Evolutionary conservation across 1,140 invertebrate species (phyloP), one percentile per base, ranked within the genome.

Genomic region (Globodera ellingtonae): DNA sequence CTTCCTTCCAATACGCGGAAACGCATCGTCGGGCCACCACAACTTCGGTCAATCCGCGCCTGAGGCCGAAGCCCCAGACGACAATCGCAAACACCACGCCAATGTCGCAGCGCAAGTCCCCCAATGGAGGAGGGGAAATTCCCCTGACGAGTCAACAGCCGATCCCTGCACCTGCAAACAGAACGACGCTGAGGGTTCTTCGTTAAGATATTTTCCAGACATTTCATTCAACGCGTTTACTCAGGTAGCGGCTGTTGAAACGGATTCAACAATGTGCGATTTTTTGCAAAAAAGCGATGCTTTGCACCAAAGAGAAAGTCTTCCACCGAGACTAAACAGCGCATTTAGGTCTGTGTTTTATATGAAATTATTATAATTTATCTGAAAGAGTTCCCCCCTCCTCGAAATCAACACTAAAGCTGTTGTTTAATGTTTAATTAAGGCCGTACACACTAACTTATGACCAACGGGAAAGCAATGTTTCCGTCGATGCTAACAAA

Each of bases 21-120:
- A 67, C 21, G 21, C 62, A 44, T 52, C 86, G 48, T 35, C 47
- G 56, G 6, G 74, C 75, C 13, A 69, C 74, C 18, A 87, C 88
- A 44, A 88, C 87, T 6, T 88, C 88, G 10, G 88, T 88, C 10
- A 89, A 89, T 80, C 87, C 87, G 13, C 86, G 87, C 18, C 83
- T 88, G 44, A 79, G 87, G 59, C 87, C 87, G 15, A 88, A 88
- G 75, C 79, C 87, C n/a, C 75, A 77, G 66, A 67, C 72, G 4
- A 72, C 84, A 47, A 6, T 62, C 13, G 56, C 18, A 62, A 62
- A 62, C 6, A 52, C 74, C 21, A 47, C 84, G 9, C 24, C 69
- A 47, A 81, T 66, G 13, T 24, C 52, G 46, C 47, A 47, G 52
- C 71, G 56, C 47, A 59, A 79, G 46, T 73, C 47, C 46, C 6